Evolutionary conservation across 1,140 invertebrate genomes (phyloP).

Genomic region (Harpegnathos saltator): DNA sequence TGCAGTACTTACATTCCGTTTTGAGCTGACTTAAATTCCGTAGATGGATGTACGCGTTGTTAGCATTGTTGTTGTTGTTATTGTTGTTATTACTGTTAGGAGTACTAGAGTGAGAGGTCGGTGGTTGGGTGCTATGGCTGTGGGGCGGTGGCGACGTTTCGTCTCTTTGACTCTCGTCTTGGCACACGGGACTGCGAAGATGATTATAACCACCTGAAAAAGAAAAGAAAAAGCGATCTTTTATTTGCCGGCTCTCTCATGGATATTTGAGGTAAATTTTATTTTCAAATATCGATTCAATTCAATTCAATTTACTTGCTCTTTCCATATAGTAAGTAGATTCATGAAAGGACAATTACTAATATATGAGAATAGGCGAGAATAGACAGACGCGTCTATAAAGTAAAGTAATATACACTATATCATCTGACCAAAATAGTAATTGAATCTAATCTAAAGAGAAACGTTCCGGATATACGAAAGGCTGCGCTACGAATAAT

Average conservation of each 20-base stretch:
- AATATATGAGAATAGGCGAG: too few relatives aligned
- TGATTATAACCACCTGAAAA: slow-evolving; percentile 86
- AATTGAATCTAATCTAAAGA: too few relatives aligned
- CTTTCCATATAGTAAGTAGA: too few relatives aligned
- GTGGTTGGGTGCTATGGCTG: slow-evolving; percentile 81
- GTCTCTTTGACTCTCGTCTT: slow-evolving; percentile 85
- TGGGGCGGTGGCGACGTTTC: slow-evolving; percentile 85
- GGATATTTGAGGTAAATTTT: too few relatives aligned
- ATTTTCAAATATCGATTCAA: too few relatives aligned
- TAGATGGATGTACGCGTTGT: slow-evolving; percentile 83
- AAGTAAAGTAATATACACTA: too few relatives aligned
- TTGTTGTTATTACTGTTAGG: slow-evolving; percentile 81
- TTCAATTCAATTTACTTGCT: too few relatives aligned
- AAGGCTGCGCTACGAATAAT: too few relatives aligned
- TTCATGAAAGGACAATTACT: too few relatives aligned
- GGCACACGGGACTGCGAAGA: slow-evolving; percentile 86
- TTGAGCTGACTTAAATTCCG: slow-evolving; percentile 84
- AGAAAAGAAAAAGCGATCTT: neutral
- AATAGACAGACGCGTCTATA: too few relatives aligned
- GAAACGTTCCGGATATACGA: too few relatives aligned
- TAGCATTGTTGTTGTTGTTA: slow-evolving; percentile 82
- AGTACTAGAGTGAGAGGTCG: slow-evolving; percentile 79
- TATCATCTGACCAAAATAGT: too few relatives aligned
- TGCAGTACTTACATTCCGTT: slow-evolving; percentile 81
- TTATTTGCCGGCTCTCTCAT: neutral